A percentile compares a stretch with the other conserved stretches of the same genome.
phyloP scores from a whole-genome alignment of 2,797 vertebrate genomes.

The Hemitrygon akajei region DNA sequence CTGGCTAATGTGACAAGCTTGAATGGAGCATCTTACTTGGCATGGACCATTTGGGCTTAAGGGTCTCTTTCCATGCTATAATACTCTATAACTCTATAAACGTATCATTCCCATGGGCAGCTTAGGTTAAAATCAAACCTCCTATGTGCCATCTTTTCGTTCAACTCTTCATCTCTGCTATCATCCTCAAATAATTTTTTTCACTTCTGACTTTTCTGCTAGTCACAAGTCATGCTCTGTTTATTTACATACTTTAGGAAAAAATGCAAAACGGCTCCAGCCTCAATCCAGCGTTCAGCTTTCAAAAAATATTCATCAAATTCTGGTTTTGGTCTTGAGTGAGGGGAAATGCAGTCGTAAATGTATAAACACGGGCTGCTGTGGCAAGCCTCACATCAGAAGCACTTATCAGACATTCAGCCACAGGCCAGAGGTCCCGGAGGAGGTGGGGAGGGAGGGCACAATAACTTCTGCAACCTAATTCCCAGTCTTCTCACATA shows the following conservation, averaged over 20 bases:
- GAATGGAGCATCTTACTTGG: no score
- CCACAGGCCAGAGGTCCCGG: not conserved
- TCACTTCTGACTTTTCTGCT: not conserved
- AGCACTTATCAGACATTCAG: not conserved
- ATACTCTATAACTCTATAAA: no score
- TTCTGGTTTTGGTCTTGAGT: not conserved
- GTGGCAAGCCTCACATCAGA: not conserved
- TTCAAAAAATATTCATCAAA: not conserved
- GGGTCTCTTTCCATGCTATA: no score
- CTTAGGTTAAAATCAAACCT: not conserved
- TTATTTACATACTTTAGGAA: not conserved
- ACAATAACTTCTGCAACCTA: not conserved
- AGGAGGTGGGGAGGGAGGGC: not conserved
- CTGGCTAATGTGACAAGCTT: no score
- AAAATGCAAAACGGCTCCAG: not conserved
- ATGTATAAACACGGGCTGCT: not conserved
- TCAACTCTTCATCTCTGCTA: not conserved
- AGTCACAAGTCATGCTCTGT: not conserved
- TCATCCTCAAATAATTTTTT: not conserved
- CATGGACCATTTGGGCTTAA: no score
- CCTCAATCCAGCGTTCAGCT: not conserved
- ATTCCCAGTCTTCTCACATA: not conserved
- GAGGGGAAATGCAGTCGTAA: not conserved
- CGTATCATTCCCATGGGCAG: not conserved
- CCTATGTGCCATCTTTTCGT: not conserved